These are phyloP conservation scores for Scaptomyza graminum DNA, from an alignment of 1,140 invertebrate species.

Conservation along the genomic window DNA sequence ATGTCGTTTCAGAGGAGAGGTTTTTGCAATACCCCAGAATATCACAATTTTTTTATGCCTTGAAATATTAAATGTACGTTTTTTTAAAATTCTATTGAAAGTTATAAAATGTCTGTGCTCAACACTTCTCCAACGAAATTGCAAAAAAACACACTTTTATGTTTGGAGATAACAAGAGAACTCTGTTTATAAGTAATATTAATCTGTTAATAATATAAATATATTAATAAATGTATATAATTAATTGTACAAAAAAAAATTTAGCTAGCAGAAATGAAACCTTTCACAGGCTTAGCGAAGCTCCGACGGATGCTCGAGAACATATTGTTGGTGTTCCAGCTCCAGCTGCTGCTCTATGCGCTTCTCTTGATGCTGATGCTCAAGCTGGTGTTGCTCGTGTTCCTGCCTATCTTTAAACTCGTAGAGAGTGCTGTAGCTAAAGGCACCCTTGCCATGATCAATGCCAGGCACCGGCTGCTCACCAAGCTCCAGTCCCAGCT, in stretches of 20 bases:
- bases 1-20: no score
- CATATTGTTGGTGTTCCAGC: conserved; percentile 45
- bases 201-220: no score
- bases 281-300: conserved; percentile 33
- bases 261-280: conserved; percentile 17
- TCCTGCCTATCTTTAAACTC: conserved; percentile 75
- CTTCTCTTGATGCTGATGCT: conserved; percentile 58
- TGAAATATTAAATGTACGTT: no score
- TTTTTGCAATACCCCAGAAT: no score
- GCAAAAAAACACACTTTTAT: no score
- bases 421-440: conserved; percentile 77
- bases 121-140: no score
- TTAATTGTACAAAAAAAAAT: conserved; percentile 37
- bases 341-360: conserved; percentile 54
- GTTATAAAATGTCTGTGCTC: no score
- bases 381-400: conserved; percentile 57
- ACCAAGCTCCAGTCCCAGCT: conserved; percentile 23
- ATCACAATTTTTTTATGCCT: no score
- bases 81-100: no score
- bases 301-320: conserved; percentile 34
- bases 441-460: conserved; percentile 77
- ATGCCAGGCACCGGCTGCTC: conserved; percentile 72
- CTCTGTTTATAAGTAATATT: no score
- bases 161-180: no score
- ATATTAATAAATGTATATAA: no score